Evolutionary conservation across 2,113 vertebrate genomes (phyloP).

Genomic region (Trichomycterus rosablanca): DNA sequence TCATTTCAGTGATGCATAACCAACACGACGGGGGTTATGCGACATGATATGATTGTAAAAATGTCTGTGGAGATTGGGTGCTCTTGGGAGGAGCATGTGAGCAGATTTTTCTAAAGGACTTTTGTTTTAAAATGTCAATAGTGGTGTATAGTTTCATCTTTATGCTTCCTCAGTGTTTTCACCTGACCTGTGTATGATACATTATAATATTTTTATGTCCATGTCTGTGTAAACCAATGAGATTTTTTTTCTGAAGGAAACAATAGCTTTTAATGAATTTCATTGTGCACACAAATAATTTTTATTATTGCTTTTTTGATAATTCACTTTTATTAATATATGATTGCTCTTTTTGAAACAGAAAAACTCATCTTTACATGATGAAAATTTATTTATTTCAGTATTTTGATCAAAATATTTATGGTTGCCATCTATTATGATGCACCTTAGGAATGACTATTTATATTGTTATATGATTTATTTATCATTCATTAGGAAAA

Average conservation of each 20-base stretch:
- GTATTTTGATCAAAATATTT: conserved; percentile 70
- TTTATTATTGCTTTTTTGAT: conserved; percentile 54
- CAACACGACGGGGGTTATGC: conserved; percentile 90
- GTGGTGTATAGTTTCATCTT: conserved; percentile 73
- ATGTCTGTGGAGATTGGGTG: conserved; percentile 54
- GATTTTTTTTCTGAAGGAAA: conserved; percentile 65
- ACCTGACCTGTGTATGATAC: conserved; percentile 60
- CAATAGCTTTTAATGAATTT: conserved; percentile 38
- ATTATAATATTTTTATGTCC: conserved; percentile 66
- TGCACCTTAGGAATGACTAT: conserved; percentile 61
- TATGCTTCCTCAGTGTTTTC: conserved; percentile 65
- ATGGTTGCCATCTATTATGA: conserved; percentile 60
- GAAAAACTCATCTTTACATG: conserved; percentile 53
- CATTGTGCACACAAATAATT: conserved; percentile 47
- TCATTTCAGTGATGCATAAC: conserved; percentile 80
- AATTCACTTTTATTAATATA: conserved; percentile 49
- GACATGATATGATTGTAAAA: conserved; percentile 94
- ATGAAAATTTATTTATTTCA: conserved; percentile 72
- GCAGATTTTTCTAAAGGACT: conserved; percentile 49
- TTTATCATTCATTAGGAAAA: conserved; percentile 67
- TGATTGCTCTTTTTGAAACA: conserved; percentile 52
- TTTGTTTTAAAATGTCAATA: conserved; percentile 62
- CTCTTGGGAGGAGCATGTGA: conserved; percentile 63
- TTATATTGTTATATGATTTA: conserved; percentile 64
- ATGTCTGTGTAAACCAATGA: conserved; percentile 60